Percentiles rank a stretch among this genome's conserved stretches.
Evolutionary conservation across 2,888 invertebrate genomes (phyloP).

Genomic region (Hanleya hanleyi): DNA sequence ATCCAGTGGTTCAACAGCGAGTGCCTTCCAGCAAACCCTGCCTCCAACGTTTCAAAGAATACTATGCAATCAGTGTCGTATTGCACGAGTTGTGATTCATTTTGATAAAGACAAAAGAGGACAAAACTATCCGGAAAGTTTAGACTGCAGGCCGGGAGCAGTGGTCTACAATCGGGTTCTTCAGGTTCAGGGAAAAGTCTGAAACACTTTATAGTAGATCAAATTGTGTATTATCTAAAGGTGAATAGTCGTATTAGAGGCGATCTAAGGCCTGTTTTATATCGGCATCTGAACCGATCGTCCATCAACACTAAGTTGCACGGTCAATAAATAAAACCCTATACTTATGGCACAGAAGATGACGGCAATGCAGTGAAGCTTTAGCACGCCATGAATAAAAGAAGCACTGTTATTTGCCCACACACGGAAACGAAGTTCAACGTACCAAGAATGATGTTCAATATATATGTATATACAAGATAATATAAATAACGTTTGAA

Average conservation of each 20-base stretch:
- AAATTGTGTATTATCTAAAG: too few relatives aligned
- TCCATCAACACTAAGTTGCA: not conserved
- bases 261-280: not conserved
- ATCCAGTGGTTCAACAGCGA: too few relatives aligned
- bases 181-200: too few relatives aligned
- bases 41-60: not conserved
- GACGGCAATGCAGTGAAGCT: not conserved
- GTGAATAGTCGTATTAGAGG: too few relatives aligned
- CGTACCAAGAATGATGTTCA: not conserved
- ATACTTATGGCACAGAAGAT: not conserved
- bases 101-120: not conserved
- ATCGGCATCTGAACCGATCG: not conserved
- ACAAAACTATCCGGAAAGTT: not conserved
- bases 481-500: constrained; percentile 2
- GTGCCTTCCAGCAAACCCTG: too few relatives aligned
- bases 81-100: not conserved
- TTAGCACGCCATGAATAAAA: not conserved
- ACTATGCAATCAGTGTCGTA: not conserved
- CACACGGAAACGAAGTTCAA: not conserved
- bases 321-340: not conserved
- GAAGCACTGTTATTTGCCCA: too few relatives aligned
- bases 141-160: too few relatives aligned
- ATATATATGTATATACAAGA: not conserved
- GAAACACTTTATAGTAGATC: too few relatives aligned
- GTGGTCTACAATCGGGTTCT: too few relatives aligned